A percentile compares a stretch with the other conserved stretches of the same genome.
Evolutionary conservation across 2,113 vertebrate species (phyloP).

Genomic region (Pteronura brasiliensis): DNA sequence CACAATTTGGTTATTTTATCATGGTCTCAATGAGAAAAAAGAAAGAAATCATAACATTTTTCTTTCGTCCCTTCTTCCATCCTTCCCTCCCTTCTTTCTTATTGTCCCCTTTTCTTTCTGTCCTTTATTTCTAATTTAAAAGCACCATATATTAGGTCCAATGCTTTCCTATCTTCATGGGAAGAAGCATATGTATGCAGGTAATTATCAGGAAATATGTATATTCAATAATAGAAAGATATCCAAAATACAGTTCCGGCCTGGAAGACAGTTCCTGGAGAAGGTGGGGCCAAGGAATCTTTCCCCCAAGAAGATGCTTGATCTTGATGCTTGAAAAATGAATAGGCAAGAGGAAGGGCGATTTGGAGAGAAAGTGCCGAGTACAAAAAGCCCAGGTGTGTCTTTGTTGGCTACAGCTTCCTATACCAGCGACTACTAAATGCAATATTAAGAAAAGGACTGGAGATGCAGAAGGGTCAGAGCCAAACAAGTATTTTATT

Average conservation of each 20-base stretch:
- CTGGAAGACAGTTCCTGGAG: background rate
- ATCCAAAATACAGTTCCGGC: background rate
- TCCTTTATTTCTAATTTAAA: background rate
- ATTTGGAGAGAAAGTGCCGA: background rate
- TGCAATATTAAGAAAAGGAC: background rate
- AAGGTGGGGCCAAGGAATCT: background rate
- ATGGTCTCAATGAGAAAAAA: background rate
- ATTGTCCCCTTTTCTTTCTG: background rate
- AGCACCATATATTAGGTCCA: background rate
- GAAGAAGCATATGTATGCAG: background rate
- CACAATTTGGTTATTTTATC: background rate
- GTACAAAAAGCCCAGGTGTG: background rate
- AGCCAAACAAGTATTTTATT: background rate
- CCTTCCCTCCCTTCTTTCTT: background rate
- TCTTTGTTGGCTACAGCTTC: background rate
- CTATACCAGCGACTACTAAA: background rate
- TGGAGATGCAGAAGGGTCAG: background rate
- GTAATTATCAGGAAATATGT: background rate
- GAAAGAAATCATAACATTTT: background rate
- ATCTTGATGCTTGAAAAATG: background rate
- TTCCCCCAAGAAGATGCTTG: background rate
- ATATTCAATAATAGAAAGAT: background rate
- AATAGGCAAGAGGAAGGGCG: background rate
- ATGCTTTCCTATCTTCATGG: background rate
- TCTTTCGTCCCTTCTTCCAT: background rate